Conservation (phyloP, 1,140 invertebrate genomes). For the Eriocheir sinensis region DNA sequence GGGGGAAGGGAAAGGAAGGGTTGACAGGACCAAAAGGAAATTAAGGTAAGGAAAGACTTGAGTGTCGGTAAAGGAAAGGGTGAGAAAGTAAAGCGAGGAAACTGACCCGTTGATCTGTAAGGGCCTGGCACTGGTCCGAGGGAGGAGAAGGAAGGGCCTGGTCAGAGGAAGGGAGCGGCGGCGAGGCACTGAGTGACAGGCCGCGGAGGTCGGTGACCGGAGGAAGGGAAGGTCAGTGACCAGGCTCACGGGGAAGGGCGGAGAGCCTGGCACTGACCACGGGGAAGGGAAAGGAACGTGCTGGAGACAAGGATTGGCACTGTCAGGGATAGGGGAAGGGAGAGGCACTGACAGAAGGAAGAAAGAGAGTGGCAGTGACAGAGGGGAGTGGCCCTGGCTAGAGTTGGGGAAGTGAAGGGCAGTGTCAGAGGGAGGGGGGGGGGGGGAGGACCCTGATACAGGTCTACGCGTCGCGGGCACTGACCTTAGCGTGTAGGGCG, state of each 20-base stretch:
- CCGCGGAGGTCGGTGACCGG: background rate
- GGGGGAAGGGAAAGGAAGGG: background rate
- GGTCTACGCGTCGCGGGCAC: background rate
- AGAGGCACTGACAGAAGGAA: background rate
- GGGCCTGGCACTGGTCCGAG: background rate
- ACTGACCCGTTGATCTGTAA: background rate
- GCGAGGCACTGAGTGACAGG: background rate
- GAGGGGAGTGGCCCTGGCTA: background rate
- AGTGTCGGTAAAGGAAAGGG: background rate
- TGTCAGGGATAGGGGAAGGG: background rate
- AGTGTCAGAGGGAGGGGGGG: too few species aligned
- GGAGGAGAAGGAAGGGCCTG: background rate
- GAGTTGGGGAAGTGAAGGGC: background rate
- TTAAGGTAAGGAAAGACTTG: background rate
- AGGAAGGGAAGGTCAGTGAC: background rate
- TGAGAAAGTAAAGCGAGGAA: too few species aligned
- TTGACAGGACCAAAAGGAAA: background rate
- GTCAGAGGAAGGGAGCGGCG: background rate
- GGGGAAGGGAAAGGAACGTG: too few species aligned
- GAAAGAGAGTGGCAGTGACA: constrained; percentile 25
- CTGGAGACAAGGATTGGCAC: too few species aligned
- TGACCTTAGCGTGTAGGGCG: constrained; percentile 45
- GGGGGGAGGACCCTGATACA: background rate
- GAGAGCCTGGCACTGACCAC: too few species aligned
- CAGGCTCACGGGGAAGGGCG: too few species aligned